Evolutionary conservation across 2,113 vertebrate species (phyloP), one percentile per base, ranked within the genome.

Genomic region (Oostethus manadensis): DNA sequence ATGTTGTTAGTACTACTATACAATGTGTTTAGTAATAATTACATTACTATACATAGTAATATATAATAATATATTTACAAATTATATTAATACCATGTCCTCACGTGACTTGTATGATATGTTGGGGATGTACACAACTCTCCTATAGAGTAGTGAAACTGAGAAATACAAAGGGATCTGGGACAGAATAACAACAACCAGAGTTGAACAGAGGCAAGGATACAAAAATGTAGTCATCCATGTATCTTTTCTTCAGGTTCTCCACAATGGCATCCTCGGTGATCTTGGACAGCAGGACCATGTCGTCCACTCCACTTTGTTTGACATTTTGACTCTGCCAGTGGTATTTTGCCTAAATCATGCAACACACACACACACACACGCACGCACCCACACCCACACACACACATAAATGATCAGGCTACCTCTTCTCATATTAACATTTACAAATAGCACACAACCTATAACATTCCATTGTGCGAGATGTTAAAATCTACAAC

Each of bases 241-340:
- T 87, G 73, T 92, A 98, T 70, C 97, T 90, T 76, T 97, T 99
- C 80, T 93, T 95, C n/a, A 99, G 94, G 80, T 99, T 99, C 68
- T 93, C 91, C 82, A 97, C 94, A 0, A 99, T 97, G 74, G 93
- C 93, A 0, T 98, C 96, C 81, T 99, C 97, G 0, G 81, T 90
- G 90, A 99, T 97, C 81, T 96, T 98, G 64, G 95, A 91, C 60
- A 99, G 89, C 48, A 99, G 89, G 62, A 98, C 96, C 97, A 99
- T 99, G 89, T 99, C 97, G 0, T 99, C 97, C 88, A 99, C 96
- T 0, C 97, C 95, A 0, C 96, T 98, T 77, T 99, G 96, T 66
- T 97, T 98, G 57, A 99, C 97, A 60, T 99, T 98, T 80, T 97
- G 94, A 88, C 95, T 98, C 87, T 98, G 96, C 97, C 97, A 99